Evolutionary conservation across 2,113 vertebrate genomes (phyloP).

Genomic region (Gnathochromis pfefferi): DNA sequence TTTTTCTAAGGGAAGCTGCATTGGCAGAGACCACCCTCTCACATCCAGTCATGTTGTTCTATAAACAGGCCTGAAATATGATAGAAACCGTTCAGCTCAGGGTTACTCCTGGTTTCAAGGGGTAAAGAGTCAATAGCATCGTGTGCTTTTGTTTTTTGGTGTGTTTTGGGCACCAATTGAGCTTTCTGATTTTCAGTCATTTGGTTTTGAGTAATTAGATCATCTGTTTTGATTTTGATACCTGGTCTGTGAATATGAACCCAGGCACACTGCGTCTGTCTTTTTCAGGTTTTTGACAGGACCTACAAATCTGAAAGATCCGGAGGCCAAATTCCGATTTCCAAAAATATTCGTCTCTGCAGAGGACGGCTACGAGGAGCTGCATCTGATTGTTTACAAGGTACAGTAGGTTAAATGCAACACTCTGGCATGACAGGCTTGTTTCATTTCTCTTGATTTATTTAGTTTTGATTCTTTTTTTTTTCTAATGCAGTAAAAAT

Average conservation of each 20-base stretch:
- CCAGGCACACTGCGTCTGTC: neutral
- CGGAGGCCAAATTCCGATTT: constrained; percentile 91
- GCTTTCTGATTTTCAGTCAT: neutral
- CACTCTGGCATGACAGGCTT: neutral
- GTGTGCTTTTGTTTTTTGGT: neutral
- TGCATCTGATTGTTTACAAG: constrained; percentile 98
- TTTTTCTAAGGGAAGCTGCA: neutral
- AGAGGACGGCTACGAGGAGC: constrained; percentile 84
- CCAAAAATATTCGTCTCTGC: constrained; percentile 95
- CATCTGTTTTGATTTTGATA: neutral
- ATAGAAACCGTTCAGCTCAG: neutral
- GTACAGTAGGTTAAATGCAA: constrained; percentile 54
- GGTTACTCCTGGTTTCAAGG: neutral
- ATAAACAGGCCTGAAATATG: neutral
- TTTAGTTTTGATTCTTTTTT: neutral
- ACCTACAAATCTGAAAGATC: constrained; percentile 90
- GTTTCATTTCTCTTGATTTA: neutral
- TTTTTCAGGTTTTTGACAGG: constrained; percentile 90
- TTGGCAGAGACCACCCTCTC: neutral
- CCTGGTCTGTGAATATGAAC: neutral
- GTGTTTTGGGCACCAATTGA: neutral
- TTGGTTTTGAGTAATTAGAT: neutral
- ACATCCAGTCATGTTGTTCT: neutral
- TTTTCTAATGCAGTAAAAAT: neutral
- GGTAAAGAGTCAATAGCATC: neutral